These are phyloP conservation scores for Noctilio leporinus DNA, from an alignment of 2,113 vertebrate species.

Conservation along the genomic window DNA sequence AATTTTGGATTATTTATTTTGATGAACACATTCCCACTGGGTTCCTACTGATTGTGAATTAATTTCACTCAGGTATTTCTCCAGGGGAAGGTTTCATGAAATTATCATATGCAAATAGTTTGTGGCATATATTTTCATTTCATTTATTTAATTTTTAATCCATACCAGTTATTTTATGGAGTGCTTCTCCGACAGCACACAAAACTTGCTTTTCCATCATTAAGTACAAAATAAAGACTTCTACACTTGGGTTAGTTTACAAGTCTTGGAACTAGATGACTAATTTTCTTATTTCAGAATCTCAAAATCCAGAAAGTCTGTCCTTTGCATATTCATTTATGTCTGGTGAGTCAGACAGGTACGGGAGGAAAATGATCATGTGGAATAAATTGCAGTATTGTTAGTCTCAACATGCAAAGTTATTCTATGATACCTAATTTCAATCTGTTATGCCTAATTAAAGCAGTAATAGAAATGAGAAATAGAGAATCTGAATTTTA, in stretches of 20 bases:
- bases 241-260: background rate
- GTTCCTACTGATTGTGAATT: conserved; percentile 68
- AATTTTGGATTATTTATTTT: conserved; percentile 71
- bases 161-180: conserved; percentile 27
- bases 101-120: conserved; percentile 70
- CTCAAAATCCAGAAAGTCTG: background rate
- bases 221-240: conserved; percentile 8
- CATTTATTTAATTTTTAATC: conserved; percentile 53
- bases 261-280: background rate
- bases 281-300: conserved; percentile 14
- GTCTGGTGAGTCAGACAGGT: conserved; percentile 54
- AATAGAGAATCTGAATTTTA: conserved; percentile 66
- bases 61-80: conserved; percentile 67
- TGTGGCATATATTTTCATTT: conserved; percentile 20
- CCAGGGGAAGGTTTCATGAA: conserved; percentile 45
- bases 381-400: conserved; percentile 67
- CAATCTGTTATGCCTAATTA: conserved; percentile 69
- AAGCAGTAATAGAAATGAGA: conserved; percentile 63
- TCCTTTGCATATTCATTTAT: conserved; percentile 60
- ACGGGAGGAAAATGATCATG: background rate
- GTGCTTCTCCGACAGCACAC: conserved; percentile 2
- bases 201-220: conserved; percentile 10
- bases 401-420: conserved; percentile 70
- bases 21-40: conserved; percentile 54
- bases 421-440: conserved; percentile 71